Conservation (phyloP, 2,888 invertebrate species). For the Aphidoletes aphidimyza region DNA sequence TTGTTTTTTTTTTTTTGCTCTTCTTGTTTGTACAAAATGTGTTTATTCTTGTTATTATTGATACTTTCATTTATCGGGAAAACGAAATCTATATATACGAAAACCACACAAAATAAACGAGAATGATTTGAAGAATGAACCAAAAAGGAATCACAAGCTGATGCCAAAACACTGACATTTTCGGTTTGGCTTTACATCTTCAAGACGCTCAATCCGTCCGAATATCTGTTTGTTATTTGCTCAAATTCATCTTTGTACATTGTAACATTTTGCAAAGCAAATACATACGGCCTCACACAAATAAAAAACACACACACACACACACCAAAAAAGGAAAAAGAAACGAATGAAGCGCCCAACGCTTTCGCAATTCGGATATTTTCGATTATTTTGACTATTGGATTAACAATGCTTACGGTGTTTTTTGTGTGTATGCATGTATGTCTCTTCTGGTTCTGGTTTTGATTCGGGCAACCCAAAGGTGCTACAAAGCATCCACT, state of each 20-base stretch:
- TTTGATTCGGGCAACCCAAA: not conserved
- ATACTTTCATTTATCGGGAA: conserved; percentile 30
- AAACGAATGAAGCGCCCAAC: not conserved
- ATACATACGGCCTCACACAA: no score
- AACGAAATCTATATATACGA: not conserved
- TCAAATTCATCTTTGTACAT: not conserved
- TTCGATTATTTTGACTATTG: conserved; percentile 47
- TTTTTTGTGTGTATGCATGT: no score
- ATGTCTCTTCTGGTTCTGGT: not conserved
- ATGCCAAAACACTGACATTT: not conserved
- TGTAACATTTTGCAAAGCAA: no score
- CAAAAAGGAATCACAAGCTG: not conserved
- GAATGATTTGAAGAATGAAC: not conserved
- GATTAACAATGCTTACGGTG: conserved; percentile 50
- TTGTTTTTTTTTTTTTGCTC: no score
- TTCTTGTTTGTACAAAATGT: conserved; percentile 43
- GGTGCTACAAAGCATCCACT: not conserved
- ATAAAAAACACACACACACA: not conserved
- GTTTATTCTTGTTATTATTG: conserved; percentile 49
- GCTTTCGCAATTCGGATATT: conserved; percentile 14
- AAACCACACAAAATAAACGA: not conserved
- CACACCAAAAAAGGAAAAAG: not conserved
- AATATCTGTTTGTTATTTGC: conserved; percentile 24
- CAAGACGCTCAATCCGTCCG: conserved; percentile 27
- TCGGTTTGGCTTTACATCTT: conserved; percentile 27